Evolutionary conservation across 2,797 vertebrate species (phyloP).

Genomic region (Botia kubotai): DNA sequence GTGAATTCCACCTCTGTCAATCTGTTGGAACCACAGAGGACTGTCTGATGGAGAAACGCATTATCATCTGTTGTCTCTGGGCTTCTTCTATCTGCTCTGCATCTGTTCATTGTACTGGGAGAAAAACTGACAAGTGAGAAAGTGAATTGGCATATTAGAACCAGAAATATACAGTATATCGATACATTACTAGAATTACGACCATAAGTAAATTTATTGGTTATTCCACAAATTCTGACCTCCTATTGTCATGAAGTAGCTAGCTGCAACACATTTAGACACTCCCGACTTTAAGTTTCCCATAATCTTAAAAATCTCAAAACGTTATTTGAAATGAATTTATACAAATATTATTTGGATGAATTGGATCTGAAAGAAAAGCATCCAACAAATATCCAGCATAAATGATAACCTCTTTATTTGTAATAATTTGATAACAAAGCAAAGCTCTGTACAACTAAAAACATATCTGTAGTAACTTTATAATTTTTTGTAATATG

Average conservation of each 20-base stretch:
- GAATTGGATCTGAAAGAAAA: no score
- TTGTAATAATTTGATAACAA: no score
- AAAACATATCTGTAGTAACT: no score
- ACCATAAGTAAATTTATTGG: neutral
- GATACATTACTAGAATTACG: no score
- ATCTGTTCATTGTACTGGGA: neutral
- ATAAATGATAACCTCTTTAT: no score
- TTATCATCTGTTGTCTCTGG: neutral
- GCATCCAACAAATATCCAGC: no score
- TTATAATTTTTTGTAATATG: no score
- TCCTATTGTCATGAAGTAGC: neutral
- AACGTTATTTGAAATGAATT: no score
- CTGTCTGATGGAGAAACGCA: constrained; percentile 2
- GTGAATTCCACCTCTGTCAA: neutral
- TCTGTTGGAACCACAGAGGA: neutral
- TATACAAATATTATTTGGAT: no score
- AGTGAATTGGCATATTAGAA: neutral
- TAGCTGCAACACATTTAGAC: neutral
- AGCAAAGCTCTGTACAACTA: no score
- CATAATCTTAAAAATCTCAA: no score
- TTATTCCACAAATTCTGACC: neutral
- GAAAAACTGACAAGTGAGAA: neutral
- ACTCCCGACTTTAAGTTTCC: neutral
- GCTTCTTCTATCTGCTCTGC: neutral
- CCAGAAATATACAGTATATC: neutral